These are phyloP conservation scores for Zosterops lateralis DNA, from an alignment of 2,113 vertebrate species.

Conservation along the genomic window DNA sequence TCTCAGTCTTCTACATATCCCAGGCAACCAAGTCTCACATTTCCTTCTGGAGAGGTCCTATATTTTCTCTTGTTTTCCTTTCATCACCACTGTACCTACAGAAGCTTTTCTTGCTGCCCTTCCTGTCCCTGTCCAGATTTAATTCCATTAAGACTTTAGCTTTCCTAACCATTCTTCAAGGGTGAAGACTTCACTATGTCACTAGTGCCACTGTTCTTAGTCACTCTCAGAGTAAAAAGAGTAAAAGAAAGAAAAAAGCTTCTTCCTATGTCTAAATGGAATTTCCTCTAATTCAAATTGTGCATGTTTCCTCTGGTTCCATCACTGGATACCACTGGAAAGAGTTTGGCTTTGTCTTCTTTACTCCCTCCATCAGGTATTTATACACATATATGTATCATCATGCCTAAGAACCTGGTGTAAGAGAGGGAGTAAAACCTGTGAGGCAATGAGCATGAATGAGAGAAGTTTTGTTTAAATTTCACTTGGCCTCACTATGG, in stretches of 20 bases:
- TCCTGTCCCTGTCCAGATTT: neutral
- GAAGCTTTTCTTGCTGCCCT: neutral
- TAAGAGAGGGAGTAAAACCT: neutral
- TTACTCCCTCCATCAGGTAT: neutral
- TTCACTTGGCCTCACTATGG: neutral
- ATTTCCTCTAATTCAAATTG: neutral
- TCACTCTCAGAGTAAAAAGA: neutral
- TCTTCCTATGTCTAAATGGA: neutral
- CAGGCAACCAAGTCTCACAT: accelerated
- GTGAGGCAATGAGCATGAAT: neutral
- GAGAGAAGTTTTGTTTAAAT: neutral
- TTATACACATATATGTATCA: neutral
- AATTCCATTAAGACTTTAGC: neutral
- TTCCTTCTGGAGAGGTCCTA: neutral
- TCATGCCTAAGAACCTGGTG: neutral
- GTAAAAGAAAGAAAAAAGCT: neutral
- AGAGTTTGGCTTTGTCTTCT: neutral
- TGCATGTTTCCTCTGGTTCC: accelerated
- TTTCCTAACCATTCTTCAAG: neutral
- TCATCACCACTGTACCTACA: neutral
- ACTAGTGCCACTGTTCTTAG: neutral
- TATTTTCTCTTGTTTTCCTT: neutral
- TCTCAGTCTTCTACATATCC: neutral
- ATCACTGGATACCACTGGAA: neutral
- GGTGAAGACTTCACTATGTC: neutral